A percentile compares a stretch with the other conserved stretches of the same genome.
Conservation (phyloP, 1,140 invertebrate genomes). For the Hyphantria cunea region DNA sequence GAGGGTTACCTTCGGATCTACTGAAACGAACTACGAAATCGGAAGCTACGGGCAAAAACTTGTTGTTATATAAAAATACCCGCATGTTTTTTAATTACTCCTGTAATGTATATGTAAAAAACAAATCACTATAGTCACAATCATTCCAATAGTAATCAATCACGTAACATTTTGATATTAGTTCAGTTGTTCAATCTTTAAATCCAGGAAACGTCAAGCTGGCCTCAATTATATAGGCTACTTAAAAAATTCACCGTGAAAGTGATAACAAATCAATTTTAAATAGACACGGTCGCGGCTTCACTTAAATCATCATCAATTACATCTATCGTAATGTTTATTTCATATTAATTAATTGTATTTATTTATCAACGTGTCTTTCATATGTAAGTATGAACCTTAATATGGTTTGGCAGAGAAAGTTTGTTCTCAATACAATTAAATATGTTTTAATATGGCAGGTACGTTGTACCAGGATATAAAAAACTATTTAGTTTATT, state of each 20-base stretch:
- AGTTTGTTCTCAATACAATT: not conserved
- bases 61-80: too few species aligned
- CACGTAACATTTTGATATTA: too few species aligned
- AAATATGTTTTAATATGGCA: not conserved
- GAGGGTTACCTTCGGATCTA: too few species aligned
- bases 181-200: constrained; percentile 1
- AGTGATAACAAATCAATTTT: constrained; percentile 39
- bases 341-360: constrained; percentile 21
- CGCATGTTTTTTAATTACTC: too few species aligned
- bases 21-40: too few species aligned
- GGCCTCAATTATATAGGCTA: not conserved
- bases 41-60: too few species aligned
- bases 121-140: too few species aligned
- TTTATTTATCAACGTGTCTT: constrained; percentile 14
- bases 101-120: too few species aligned
- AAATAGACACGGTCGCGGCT: constrained; percentile 16
- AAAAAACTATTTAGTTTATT: not conserved
- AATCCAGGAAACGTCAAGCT: constrained; percentile 12
- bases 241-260: constrained; percentile 34
- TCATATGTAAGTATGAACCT: constrained; percentile 7
- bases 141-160: too few species aligned
- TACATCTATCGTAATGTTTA: constrained; percentile 10
- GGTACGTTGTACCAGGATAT: not conserved
- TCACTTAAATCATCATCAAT: constrained; percentile 27
- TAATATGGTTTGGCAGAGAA: constrained; percentile 9